phyloP scores from a whole-genome alignment of 1,140 invertebrate species.

The Xylocopa sonorina region DNA sequence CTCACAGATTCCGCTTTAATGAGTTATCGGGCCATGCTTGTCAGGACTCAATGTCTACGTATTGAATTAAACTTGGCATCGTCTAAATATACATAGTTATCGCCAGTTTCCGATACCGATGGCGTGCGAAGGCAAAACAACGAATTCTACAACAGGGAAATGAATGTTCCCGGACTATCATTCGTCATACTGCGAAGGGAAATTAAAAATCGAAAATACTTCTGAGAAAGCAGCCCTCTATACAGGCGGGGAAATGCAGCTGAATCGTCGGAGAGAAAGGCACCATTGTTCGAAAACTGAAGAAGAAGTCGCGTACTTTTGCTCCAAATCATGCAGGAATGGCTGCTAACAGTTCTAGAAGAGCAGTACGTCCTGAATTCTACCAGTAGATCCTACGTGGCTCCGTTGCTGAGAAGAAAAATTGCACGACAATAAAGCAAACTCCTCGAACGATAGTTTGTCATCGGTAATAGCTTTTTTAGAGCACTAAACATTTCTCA shows the following conservation, averaged over 20 bases:
- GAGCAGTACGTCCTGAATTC: neutral
- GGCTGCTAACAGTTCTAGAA: constrained; percentile 7
- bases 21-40: neutral
- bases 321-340: constrained; percentile 35
- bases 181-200: neutral
- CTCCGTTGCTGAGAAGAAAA: neutral
- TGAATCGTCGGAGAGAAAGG: constrained; percentile 31
- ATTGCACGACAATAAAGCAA: neutral
- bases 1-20: too few relatives aligned
- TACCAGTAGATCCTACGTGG: neutral
- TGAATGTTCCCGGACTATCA: neutral
- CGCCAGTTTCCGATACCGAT: too few relatives aligned
- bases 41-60: too few relatives aligned
- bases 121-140: too few relatives aligned
- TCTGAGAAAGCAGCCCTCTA: neutral
- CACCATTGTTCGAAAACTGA: constrained; percentile 41
- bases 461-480: too few relatives aligned
- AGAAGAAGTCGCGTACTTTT: constrained; percentile 24
- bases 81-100: too few relatives aligned
- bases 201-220: constrained; percentile 29
- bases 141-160: too few relatives aligned
- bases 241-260: neutral
- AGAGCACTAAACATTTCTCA: too few relatives aligned
- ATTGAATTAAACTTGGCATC: too few relatives aligned
- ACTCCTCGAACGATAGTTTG: neutral